Conservation (phyloP, 2,797 vertebrate species). For the Tarsius wallacei region DNA sequence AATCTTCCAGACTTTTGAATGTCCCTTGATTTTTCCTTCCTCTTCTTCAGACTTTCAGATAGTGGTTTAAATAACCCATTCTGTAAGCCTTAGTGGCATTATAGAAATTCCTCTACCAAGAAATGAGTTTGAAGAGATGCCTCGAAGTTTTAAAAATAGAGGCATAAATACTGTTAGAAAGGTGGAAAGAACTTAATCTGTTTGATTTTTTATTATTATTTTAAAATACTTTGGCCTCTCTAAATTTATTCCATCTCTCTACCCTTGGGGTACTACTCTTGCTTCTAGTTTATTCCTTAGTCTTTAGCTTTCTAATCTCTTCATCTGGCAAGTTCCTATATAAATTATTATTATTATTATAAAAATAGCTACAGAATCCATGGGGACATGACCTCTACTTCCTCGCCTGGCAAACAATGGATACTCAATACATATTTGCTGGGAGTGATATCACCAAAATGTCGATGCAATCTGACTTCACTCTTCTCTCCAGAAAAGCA, state of each 20-base stretch:
- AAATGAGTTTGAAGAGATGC: not conserved
- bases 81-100: not conserved
- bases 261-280: not conserved
- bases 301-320: slow-evolving; percentile 6
- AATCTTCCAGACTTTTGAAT: not conserved
- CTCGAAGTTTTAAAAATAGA: slow-evolving; percentile 8
- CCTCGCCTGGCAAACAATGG: not conserved
- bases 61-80: not conserved
- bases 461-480: not conserved
- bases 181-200: not conserved
- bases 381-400: not conserved
- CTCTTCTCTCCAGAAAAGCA: not conserved
- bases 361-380: not conserved
- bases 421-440: not conserved
- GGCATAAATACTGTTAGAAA: not conserved
- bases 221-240: not conserved
- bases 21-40: not conserved
- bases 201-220: not conserved
- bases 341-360: not conserved
- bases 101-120: not conserved
- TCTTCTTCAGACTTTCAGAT: not conserved
- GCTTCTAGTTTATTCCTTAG: not conserved
- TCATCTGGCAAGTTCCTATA: not conserved
- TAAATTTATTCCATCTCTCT: not conserved
- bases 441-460: not conserved